Evolutionary conservation across 2,113 vertebrate genomes (phyloP).

Genomic region (Periophthalmodon schlosseri): DNA sequence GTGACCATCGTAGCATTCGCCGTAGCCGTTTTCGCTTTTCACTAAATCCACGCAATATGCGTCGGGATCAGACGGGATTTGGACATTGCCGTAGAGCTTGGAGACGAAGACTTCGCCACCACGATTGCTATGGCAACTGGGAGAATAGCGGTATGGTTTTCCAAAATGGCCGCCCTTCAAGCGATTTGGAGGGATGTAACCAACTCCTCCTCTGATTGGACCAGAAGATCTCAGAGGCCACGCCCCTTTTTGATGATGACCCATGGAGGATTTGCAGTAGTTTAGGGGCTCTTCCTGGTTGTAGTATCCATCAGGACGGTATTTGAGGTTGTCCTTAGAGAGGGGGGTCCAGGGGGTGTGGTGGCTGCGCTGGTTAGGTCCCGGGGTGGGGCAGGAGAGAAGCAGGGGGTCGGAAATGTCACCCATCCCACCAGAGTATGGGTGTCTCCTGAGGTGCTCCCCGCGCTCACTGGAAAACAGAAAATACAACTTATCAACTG

Average conservation of each 20-base stretch:
- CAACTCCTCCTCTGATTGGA: conserved; percentile 55
- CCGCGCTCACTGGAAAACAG: conserved; percentile 61
- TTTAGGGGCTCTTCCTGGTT: conserved; percentile 72
- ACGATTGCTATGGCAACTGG: conserved; percentile 71
- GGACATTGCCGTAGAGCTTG: conserved; percentile 70
- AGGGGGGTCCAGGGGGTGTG: conserved; percentile 79
- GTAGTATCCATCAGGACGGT: conserved; percentile 73
- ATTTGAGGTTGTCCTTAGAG: conserved; percentile 77
- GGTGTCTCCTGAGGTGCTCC: conserved; percentile 69
- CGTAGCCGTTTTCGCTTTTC: conserved; percentile 77
- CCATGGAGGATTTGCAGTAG: conserved; percentile 75
- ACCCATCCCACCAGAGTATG: conserved; percentile 64
- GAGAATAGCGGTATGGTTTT: conserved; percentile 75
- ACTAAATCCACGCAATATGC: conserved; percentile 72
- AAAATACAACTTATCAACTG: not conserved
- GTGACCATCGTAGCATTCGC: conserved; percentile 69
- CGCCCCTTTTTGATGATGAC: conserved; percentile 74
- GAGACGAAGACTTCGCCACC: conserved; percentile 69
- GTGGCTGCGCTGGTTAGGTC: conserved; percentile 70
- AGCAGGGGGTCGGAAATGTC: conserved; percentile 73
- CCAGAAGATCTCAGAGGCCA: conserved; percentile 75
- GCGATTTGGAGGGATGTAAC: conserved; percentile 66
- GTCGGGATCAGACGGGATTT: conserved; percentile 71
- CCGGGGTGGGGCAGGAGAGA: conserved; percentile 72
- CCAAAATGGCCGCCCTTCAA: conserved; percentile 71